A percentile compares a stretch with the other conserved stretches of the same genome.
phyloP scores from a whole-genome alignment of 23 tunicate genomes.

The Corella eumyota region DNA sequence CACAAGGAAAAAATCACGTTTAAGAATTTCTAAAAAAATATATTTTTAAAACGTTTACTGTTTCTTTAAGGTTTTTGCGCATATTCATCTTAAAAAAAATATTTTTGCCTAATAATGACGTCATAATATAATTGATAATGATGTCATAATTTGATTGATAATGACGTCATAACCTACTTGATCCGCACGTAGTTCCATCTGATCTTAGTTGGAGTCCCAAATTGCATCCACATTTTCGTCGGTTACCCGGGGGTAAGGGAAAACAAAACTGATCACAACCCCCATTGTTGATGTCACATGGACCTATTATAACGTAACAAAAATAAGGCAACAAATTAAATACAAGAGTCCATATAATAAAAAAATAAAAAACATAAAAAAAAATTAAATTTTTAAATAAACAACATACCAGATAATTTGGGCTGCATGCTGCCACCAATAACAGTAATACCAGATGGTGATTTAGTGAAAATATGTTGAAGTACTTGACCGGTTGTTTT shows the following conservation, averaged over 20 bases:
- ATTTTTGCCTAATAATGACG: no score
- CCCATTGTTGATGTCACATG: slow-evolving; percentile 77
- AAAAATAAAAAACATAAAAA: background rate
- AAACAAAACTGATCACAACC: slow-evolving; percentile 81
- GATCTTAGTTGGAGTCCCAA: slow-evolving; percentile 27
- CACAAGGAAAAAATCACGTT: slow-evolving; percentile 40
- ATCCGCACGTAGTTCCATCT: slow-evolving; percentile 36
- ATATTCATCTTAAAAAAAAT: no score
- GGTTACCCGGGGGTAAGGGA: slow-evolving; percentile 75
- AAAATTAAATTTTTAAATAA: background rate
- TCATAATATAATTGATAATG: no score
- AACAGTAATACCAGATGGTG: slow-evolving; percentile 25
- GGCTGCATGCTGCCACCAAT: slow-evolving; percentile 30
- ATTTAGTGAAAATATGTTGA: slow-evolving; percentile 10
- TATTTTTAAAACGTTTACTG: background rate
- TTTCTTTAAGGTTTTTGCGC: no score
- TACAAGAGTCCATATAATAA: background rate
- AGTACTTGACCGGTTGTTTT: slow-evolving; percentile 32
- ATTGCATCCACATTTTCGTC: slow-evolving; percentile 57
- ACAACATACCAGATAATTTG: slow-evolving; percentile 18
- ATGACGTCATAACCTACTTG: no score
- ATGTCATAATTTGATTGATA: no score
- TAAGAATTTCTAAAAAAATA: slow-evolving; percentile 25
- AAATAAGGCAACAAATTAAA: background rate
- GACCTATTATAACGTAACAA: slow-evolving; percentile 19